Conservation (phyloP, 1,140 invertebrate genomes). For the Drosophila lowei region DNA sequence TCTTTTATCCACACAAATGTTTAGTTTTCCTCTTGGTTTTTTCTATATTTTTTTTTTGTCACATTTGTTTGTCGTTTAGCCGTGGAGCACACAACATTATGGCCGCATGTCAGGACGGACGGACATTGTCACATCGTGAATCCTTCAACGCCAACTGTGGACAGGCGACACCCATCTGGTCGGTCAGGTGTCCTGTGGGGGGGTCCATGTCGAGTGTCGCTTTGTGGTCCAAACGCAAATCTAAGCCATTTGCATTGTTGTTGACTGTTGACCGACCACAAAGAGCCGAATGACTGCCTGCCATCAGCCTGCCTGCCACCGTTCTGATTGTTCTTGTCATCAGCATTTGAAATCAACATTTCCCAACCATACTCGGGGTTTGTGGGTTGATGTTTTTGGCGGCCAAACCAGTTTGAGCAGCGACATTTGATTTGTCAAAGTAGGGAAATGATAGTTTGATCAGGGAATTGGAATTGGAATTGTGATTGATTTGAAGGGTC, state of each 20-base stretch:
- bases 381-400: constrained; percentile 15
- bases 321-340: constrained; percentile 30
- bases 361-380: too few species aligned
- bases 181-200: constrained; percentile 41
- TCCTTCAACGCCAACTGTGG: constrained; percentile 61
- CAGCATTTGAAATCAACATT: constrained; percentile 30
- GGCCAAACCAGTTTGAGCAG: neutral
- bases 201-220: constrained; percentile 40
- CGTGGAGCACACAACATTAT: constrained; percentile 58
- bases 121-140: constrained; percentile 74
- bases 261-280: constrained; percentile 61
- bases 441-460: constrained; percentile 12
- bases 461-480: neutral
- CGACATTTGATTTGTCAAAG: constrained; percentile 40
- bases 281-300: constrained; percentile 14
- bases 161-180: constrained; percentile 25
- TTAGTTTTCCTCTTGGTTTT: neutral
- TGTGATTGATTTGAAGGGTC: neutral
- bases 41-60: constrained; percentile 9
- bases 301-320: neutral
- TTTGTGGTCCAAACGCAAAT: constrained; percentile 71
- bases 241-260: constrained; percentile 74
- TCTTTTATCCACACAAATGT: too few species aligned
- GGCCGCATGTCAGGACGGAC: constrained; percentile 61
- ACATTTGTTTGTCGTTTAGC: constrained; percentile 44